Base-by-base conservation (phyloP, 2,888 invertebrate species). In the Trichacis sp. region DNA sequence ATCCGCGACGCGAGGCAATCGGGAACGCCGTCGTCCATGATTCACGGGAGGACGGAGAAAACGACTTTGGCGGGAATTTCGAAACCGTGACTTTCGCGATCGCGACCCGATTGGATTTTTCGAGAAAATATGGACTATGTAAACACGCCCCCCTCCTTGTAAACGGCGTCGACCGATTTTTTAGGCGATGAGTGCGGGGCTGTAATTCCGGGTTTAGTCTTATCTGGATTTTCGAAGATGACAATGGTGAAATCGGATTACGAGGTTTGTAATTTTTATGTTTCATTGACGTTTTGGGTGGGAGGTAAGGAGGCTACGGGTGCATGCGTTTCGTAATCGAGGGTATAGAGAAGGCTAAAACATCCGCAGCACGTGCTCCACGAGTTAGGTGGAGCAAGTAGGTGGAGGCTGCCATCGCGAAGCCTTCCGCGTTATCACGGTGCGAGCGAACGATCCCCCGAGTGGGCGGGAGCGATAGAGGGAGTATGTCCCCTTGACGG, bases 381-480 rank as follows among this genome's bases (percentile, higher is more conserved):
- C 71, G 75, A 73, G 78, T 80, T 82, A 82, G 82, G 82, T 82
- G 82, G 82, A 82, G 82, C 66, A 73, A 82, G 79, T 81, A 82
- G 82, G 82, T 81, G 82, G 82, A 82, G 82, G 82, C 82, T 82
- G 80, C 73, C 64, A 64, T 68, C 67, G 74, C 71, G 71, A 73
- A 72, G 75, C 72, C 70, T 73, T 74, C 69, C 70, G 66, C 66
- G 72, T 68, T 71, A 70, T 70, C 68, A 46, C 61, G 63, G 58
- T 56, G 33, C 48, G 54, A 66, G 56, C 64, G 52, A 64, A 49
- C 66, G 50, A 57, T 85, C 87, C n/a, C n/a, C n/a, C 24, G 87
- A 88, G 88, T 88, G 88, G 88, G 88, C 88, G 81, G 80, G 82
- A 79, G 78, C 80, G 78, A 77, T 74, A 73, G 68, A 69, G 86